phyloP scores from a whole-genome alignment of 2,797 vertebrate species.

The Poeciliopsis presidionis region DNA sequence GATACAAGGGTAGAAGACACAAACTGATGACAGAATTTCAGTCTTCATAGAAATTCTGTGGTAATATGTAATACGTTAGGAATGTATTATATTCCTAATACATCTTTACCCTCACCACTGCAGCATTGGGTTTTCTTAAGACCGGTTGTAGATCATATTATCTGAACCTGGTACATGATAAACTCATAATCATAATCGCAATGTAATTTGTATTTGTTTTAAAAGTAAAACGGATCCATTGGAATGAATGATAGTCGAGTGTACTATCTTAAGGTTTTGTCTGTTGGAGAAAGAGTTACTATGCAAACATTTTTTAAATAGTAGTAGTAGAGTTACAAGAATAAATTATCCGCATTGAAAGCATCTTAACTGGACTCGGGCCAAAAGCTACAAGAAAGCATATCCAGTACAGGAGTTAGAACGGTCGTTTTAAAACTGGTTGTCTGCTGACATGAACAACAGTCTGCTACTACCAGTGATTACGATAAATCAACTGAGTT shows the following conservation, averaged over 20 bases:
- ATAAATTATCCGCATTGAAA: neutral
- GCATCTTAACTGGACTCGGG: neutral
- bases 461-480: neutral
- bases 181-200: neutral
- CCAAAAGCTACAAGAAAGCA: neutral
- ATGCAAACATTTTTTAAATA: neutral
- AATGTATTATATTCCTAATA: too few relatives aligned
- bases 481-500: neutral
- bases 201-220: neutral
- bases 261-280: neutral
- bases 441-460: neutral
- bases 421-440: neutral
- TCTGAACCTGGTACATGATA: neutral
- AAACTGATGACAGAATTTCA: too few relatives aligned
- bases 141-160: neutral
- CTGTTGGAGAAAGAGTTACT: neutral
- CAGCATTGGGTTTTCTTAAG: neutral
- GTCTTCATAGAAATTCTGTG: too few relatives aligned
- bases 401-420: neutral
- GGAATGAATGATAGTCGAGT: neutral
- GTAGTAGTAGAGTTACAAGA: neutral
- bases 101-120: too few relatives aligned
- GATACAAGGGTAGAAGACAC: too few relatives aligned
- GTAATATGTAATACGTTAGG: too few relatives aligned
- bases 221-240: neutral